Conservation (phyloP, 2,797 vertebrate genomes). For the Myripristis murdjan region DNA sequence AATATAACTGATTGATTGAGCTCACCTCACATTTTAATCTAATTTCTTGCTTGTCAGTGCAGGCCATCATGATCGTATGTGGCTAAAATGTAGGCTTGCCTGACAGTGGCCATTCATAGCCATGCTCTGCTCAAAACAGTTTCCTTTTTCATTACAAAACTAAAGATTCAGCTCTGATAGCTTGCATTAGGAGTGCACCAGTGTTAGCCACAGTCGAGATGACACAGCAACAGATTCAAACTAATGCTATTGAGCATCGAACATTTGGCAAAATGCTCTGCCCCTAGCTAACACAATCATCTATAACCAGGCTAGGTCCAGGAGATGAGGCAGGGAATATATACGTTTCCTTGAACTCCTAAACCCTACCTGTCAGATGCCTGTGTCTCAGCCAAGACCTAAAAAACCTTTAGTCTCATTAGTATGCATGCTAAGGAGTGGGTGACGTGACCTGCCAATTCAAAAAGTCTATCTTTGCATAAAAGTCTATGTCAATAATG, state of each 20-base stretch:
- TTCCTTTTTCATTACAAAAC: conserved; percentile 32
- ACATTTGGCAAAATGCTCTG: conserved; percentile 78
- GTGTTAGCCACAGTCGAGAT: conserved; percentile 58
- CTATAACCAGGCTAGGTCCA: conserved; percentile 62
- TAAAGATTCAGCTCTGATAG: conserved; percentile 64
- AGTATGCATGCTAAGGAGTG: conserved; percentile 85
- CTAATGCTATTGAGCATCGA: conserved; percentile 74
- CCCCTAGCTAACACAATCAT: conserved; percentile 79
- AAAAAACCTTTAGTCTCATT: conserved; percentile 81
- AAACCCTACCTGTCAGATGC: conserved; percentile 84
- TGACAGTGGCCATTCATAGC: background rate
- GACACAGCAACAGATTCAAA: conserved; percentile 66
- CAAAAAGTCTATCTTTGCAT: conserved; percentile 88
- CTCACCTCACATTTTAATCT: background rate
- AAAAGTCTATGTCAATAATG: conserved; percentile 87
- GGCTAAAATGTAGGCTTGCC: background rate
- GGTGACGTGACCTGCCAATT: conserved; percentile 87
- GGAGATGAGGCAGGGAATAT: conserved; percentile 78
- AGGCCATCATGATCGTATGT: background rate
- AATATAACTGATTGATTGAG: background rate
- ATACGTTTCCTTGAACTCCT: conserved; percentile 77
- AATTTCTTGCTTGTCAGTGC: background rate
- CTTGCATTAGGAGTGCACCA: conserved; percentile 52
- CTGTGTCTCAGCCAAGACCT: conserved; percentile 80
- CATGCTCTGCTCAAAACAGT: conserved; percentile 30